Evolutionary conservation across 2,113 vertebrate species (phyloP).

Genomic region (Chrysemys picta): DNA sequence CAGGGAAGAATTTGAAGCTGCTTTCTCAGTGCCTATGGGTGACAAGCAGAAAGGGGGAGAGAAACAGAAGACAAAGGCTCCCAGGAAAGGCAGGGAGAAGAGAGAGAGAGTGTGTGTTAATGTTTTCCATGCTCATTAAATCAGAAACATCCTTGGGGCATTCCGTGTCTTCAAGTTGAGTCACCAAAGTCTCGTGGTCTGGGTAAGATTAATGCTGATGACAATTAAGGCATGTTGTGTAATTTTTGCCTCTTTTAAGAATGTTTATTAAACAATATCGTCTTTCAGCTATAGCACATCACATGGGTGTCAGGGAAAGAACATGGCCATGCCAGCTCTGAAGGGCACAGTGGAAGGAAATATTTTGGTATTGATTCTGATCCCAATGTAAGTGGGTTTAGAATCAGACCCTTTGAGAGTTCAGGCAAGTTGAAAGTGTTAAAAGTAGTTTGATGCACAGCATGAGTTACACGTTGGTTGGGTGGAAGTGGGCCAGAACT

Average conservation of each 20-base stretch:
- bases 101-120: slow-evolving; percentile 1
- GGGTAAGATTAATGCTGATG: slow-evolving; percentile 49
- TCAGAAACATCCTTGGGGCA: slow-evolving; percentile 26
- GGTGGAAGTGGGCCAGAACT: background rate
- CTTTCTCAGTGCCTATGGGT: slow-evolving; percentile 7
- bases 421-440: background rate
- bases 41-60: background rate
- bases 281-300: slow-evolving; percentile 63
- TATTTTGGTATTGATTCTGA: background rate
- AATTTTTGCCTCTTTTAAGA: slow-evolving; percentile 46
- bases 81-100: background rate
- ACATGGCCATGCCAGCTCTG: background rate
- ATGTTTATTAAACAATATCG: slow-evolving; percentile 52
- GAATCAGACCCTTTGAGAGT: background rate
- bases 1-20: background rate
- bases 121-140: slow-evolving; percentile 59
- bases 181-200: slow-evolving; percentile 63
- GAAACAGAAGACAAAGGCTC: slow-evolving; percentile 13
- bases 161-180: slow-evolving; percentile 63
- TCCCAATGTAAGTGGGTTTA: background rate
- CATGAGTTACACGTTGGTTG: background rate
- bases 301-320: slow-evolving; percentile 57
- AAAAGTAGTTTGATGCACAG: background rate
- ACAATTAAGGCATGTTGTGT: slow-evolving; percentile 8
- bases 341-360: background rate